Evolutionary conservation across 2,888 invertebrate species (phyloP).

Genomic region (Pollenia angustigena): DNA sequence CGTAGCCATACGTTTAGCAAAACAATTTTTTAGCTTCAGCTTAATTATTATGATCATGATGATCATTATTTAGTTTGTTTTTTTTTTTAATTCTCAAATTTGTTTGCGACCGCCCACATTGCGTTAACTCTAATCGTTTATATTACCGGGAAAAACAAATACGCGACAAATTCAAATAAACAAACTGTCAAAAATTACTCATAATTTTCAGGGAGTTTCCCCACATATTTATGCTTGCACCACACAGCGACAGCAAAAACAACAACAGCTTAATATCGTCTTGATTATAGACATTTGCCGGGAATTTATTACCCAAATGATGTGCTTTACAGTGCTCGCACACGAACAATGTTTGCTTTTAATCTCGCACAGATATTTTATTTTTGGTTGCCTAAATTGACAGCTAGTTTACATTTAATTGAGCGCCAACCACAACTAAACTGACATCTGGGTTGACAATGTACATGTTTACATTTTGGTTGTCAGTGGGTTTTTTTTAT

Average conservation of each 20-base stretch:
- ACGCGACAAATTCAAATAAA: conserved; percentile 83
- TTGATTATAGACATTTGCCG: conserved; percentile 73
- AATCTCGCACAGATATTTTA: conserved; percentile 30
- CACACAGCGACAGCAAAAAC: conserved; percentile 61
- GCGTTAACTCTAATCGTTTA: conserved; percentile 76
- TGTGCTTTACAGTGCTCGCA: conserved; percentile 11
- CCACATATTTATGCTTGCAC: conserved; percentile 61
- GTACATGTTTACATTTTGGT: conserved; percentile 70
- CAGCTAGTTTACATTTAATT: conserved; percentile 72
- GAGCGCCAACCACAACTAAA: conserved; percentile 71
- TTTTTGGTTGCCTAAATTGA: conserved; percentile 63
- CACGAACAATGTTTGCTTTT: conserved; percentile 27
- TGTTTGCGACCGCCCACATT: conserved; percentile 81
- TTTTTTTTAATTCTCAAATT: background rate
- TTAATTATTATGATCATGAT: conserved; percentile 17
- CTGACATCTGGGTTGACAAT: conserved; percentile 76
- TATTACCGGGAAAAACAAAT: conserved; percentile 77
- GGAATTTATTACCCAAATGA: conserved; percentile 57
- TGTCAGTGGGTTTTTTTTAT: conserved; percentile 42
- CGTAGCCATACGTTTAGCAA: conserved; percentile 62
- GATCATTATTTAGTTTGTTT: conserved; percentile 34
- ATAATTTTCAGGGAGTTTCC: conserved; percentile 76
- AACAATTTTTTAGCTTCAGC: conserved; percentile 12
- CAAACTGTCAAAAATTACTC: conserved; percentile 82
- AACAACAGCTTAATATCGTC: conserved; percentile 50